These are phyloP conservation scores for Pachliopta kotzebuea DNA, from an alignment of 2,888 invertebrate genomes.

Conservation along the genomic window DNA sequence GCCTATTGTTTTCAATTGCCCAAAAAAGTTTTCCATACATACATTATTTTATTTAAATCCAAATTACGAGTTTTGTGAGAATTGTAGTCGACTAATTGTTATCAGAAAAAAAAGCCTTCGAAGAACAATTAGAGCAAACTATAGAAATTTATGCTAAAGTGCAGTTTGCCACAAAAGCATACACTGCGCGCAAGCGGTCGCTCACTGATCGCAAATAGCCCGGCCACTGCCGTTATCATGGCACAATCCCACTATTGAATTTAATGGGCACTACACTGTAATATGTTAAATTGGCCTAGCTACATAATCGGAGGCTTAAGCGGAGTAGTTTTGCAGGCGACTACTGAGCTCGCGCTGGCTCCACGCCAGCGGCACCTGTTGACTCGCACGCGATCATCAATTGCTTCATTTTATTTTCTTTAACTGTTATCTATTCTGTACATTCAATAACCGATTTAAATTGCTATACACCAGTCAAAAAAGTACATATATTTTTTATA, in stretches of 20 bases:
- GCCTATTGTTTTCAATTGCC: too few species aligned
- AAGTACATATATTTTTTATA: background rate
- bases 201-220: constrained; percentile 18
- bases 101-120: background rate
- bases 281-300: constrained; percentile 34
- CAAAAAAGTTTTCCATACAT: too few species aligned
- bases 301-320: constrained; percentile 37
- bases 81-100: too few species aligned
- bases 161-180: background rate
- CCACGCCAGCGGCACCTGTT: constrained; percentile 64
- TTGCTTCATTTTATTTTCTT: constrained; percentile 27
- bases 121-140: background rate
- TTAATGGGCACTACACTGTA: constrained; percentile 36
- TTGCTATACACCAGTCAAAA: background rate
- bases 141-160: background rate
- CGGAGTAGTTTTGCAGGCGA: constrained; percentile 43
- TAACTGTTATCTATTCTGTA: background rate
- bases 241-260: constrained; percentile 30
- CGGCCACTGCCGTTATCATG: constrained; percentile 13
- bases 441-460: background rate
- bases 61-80: background rate
- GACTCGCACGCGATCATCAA: constrained; percentile 39
- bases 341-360: constrained; percentile 40
- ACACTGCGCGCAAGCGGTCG: constrained; percentile 11
- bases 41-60: background rate